phyloP scores from a whole-genome alignment of 2,888 invertebrate species.

The Cybosia mesomella region DNA sequence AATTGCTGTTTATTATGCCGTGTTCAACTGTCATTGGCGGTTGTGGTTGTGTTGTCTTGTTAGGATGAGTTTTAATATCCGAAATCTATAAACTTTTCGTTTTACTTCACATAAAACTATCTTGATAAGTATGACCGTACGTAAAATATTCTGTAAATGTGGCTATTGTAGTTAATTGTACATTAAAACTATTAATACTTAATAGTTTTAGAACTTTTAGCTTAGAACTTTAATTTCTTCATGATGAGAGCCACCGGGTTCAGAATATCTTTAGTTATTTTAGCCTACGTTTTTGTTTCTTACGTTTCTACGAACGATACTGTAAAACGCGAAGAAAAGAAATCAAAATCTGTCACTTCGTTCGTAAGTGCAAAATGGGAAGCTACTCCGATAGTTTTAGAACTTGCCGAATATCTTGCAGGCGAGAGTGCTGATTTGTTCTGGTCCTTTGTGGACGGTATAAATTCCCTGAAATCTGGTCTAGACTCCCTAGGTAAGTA shows the following conservation, averaged over 20 bases:
- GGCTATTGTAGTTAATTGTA: conserved; percentile 41
- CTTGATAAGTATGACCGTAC: conserved; percentile 53
- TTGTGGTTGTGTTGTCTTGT: conserved; percentile 50
- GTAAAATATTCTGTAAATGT: conserved; percentile 53
- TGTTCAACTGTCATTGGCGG: conserved; percentile 81
- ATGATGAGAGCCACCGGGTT: conserved; percentile 77
- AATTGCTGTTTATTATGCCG: conserved; percentile 53
- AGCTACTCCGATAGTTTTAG: conserved; percentile 95
- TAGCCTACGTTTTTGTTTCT: conserved; percentile 62
- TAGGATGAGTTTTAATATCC: conserved; percentile 52
- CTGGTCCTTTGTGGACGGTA: conserved; percentile 93
- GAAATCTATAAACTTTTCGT: conserved; percentile 42
- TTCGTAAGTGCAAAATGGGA: conserved; percentile 98
- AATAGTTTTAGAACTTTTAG: too few species aligned
- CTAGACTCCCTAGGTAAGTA: conserved; percentile 88
- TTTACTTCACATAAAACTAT: conserved; percentile 32
- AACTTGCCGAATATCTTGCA: conserved; percentile 95
- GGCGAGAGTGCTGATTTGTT: conserved; percentile 93
- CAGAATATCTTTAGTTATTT: conserved; percentile 64
- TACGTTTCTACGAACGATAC: conserved; percentile 64
- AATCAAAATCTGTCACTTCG: conserved; percentile 94
- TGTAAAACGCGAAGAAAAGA: conserved; percentile 78
- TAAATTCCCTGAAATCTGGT: conserved; percentile 88
- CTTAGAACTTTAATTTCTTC: conserved; percentile 25
- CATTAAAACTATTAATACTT: conserved; percentile 21